Conservation (phyloP, 2,888 invertebrate species). For the Ceraclea dissimilis region DNA sequence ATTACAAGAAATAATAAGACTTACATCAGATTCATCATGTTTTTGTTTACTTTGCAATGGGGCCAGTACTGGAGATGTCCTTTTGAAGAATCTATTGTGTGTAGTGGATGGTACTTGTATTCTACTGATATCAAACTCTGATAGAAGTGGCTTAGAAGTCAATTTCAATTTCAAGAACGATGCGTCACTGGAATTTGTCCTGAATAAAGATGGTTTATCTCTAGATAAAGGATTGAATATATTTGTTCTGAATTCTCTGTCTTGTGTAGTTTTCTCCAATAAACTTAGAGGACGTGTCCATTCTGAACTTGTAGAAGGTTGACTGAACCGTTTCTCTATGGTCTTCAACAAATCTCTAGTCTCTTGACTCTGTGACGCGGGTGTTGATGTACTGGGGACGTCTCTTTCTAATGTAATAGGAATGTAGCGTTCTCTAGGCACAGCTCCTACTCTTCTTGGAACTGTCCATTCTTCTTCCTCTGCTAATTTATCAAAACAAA, state of each 20-base stretch:
- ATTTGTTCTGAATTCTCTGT: background rate
- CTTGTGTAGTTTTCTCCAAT: background rate
- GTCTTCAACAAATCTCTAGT: background rate
- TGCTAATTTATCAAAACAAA: background rate
- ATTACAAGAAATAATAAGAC: background rate
- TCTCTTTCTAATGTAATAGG: slow-evolving; percentile 40
- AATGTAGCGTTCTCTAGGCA: slow-evolving; percentile 38
- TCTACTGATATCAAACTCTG: background rate
- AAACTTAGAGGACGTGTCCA: background rate
- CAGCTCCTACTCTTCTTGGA: slow-evolving; percentile 31
- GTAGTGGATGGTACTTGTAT: background rate
- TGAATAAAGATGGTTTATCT: background rate
- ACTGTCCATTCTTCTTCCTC: slow-evolving; percentile 31
- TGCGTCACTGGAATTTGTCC: background rate
- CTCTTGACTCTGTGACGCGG: slow-evolving; percentile 27
- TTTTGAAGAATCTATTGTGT: background rate
- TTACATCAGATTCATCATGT: background rate
- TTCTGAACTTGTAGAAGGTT: background rate
- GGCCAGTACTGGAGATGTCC: background rate
- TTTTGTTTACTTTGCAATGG: background rate
- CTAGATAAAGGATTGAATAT: background rate
- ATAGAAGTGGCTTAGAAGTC: background rate
- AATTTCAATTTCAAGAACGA: background rate
- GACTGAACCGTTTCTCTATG: background rate
- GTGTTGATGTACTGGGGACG: slow-evolving; percentile 44